Evolutionary conservation across 1,140 invertebrate genomes (phyloP), one percentile per base, ranked within the genome.

Genomic region (Holcopasites calliopsidis): DNA sequence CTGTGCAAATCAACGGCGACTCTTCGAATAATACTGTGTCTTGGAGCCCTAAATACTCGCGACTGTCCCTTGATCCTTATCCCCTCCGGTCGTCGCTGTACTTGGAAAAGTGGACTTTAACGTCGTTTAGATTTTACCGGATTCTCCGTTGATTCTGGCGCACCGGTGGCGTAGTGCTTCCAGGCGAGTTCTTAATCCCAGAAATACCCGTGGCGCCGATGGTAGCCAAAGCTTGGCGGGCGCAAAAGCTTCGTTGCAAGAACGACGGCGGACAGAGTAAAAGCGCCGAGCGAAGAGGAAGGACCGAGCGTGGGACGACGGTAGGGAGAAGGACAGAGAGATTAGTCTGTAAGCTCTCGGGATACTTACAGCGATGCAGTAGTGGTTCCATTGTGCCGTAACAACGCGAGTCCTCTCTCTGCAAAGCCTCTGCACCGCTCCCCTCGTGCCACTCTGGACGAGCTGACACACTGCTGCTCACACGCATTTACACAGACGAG

Each of bases 331-430:
- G 66, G 50, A 77, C 13, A 58, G 31, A 57, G 71, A 83, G 81
- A 83, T 80, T 68, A 55, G 81, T 80, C 60, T 54, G 76, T 79
- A 83, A 83, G 81, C 80, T 82, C 80, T 76, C 26, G 60, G 54
- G 69, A 76, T 88, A 88, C 87, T 88, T 87, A 87, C 87, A 73
- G 73, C 79, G 68, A 83, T 79, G 82, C 85, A 77, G 76, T 57
- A 83, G 84, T 80, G 78, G 81, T 87, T 65, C 86, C 87, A 88
- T 88, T 88, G 86, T 88, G 79, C 80, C 66, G 76, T 68, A 81
- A 83, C 86, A 82, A 85, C 76, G 74, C 78, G 77, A 83, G 71
- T 79, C 62, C 80, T 76, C 83, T 72, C 81, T 79, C 75, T 71
- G 78, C 64, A 49, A 38, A 40, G 52, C 52, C 47, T 26, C 42